A percentile compares a stretch with the other conserved stretches of the same genome.
Evolutionary conservation across 2,797 vertebrate genomes (phyloP).

Genomic region (Ceryle rudis): DNA sequence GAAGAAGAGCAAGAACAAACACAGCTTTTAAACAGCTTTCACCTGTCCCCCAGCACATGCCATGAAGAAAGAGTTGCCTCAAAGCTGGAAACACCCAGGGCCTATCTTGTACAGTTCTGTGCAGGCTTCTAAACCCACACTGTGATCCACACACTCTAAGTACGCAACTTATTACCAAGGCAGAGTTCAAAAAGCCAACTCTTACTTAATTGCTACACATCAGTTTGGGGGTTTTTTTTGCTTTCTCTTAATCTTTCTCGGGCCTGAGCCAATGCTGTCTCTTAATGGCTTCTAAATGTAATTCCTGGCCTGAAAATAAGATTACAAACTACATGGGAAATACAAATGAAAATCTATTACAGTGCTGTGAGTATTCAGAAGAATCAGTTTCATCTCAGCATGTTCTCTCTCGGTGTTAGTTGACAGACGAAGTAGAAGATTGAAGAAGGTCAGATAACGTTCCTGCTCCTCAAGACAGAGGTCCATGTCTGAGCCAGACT

Average conservation of each 20-base stretch:
- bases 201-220: neutral
- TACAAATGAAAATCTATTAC: neutral
- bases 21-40: neutral
- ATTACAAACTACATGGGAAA: neutral
- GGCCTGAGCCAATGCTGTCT: neutral
- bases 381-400: neutral
- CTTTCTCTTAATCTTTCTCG: neutral
- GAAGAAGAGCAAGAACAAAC: neutral
- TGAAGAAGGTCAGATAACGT: neutral
- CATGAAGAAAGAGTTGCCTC: neutral
- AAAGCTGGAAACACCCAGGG: neutral
- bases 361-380: neutral
- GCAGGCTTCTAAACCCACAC: neutral
- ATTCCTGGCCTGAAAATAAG: constrained; percentile 25
- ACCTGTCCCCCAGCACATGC: neutral
- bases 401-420: neutral
- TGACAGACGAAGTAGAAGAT: neutral
- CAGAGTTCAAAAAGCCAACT: neutral
- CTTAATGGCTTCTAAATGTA: constrained; percentile 6
- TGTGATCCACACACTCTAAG: neutral
- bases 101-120: neutral
- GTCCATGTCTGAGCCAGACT: neutral
- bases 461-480: neutral
- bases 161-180: neutral
- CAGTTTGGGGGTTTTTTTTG: neutral